Evolutionary conservation across 1,140 invertebrate species (phyloP).

Genomic region (Aphelenchoides avenae): DNA sequence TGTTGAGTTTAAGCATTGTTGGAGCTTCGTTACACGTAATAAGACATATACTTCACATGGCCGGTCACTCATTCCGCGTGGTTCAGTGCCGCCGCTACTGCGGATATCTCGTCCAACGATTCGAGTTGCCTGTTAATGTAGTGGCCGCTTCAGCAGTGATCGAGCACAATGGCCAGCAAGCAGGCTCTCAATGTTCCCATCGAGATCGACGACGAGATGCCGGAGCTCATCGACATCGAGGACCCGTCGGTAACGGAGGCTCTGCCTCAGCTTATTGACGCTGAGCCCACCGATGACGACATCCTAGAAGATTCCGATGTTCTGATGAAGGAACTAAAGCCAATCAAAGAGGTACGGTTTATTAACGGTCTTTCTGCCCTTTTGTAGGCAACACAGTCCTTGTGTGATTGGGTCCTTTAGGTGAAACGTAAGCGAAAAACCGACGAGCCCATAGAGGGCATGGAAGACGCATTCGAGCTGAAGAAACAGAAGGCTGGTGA

Average conservation of each 20-base stretch:
- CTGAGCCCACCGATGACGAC: slow-evolving; percentile 1
- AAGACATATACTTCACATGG: no score
- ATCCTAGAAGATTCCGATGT: no score
- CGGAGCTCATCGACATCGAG: slow-evolving; percentile 47
- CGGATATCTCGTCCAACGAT: no score
- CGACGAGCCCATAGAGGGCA: neutral
- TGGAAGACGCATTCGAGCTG: neutral
- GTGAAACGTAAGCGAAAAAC: slow-evolving; percentile 6
- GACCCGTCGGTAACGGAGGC: slow-evolving; percentile 23
- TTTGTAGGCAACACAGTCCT: no score
- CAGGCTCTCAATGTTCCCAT: neutral
- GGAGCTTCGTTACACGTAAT: no score
- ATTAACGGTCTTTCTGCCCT: neutral
- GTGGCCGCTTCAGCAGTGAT: no score
- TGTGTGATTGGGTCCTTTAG: no score
- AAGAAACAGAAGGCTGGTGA: slow-evolving; percentile 17
- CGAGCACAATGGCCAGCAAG: neutral
- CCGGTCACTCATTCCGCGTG: no score
- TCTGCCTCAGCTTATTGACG: slow-evolving; percentile 1
- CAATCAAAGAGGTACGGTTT: neutral
- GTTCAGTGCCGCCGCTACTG: no score
- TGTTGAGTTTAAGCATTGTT: no score
- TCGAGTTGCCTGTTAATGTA: no score
- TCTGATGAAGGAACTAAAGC: slow-evolving; percentile 1
- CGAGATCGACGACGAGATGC: slow-evolving; percentile 46